Evolutionary conservation across 1,140 invertebrate species (phyloP), one percentile per base, ranked within the genome.

Genomic region (Drosophila repleta): DNA sequence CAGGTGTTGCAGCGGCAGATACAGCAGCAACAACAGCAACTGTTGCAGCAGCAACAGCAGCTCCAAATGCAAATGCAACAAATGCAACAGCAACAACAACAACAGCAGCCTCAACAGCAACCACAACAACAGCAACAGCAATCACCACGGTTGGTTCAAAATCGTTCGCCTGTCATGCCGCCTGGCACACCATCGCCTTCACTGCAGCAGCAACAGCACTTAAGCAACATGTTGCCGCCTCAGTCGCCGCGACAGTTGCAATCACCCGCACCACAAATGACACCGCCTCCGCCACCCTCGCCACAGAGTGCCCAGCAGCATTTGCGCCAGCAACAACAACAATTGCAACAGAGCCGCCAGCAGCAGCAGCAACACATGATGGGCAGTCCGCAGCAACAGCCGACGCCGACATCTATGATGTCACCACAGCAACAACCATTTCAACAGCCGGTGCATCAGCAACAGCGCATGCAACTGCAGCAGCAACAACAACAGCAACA

Each of bases 61-160:
- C 29, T 80, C 10, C 90, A 85, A 48, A 71, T 76, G 37, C 81
- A 80, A 26, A 82, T 83, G 32, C 81, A 91, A 24, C 80, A 79
- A 18, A 53, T 76, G 24, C 37, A 87, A 45, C 71, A 90, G 21
- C 80, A 79, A 11, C 90, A 90, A 37, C 78, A 79, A 46, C 64
- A 71, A 43, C 77, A 72, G 20, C 80, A 69, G 32, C 53, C 15
- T 11, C 57, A 55, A n/a, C 66, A 24, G 13, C 79, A 82, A 26
- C 92, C n/a, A n/a, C 53, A 21, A 13, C 57, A 55, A n/a, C 66
- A 24, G 13, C 79, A 82, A 26, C 92, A 92, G 62, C 91, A 92
- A 74, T 92, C 91, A 11, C 92, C 94, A 1, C 84, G 93, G 17
- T 91, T 93, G 41, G 83, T 90, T 21, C 80, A 90, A 58, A 87